Percentiles rank a stretch among this genome's conserved stretches.
These are phyloP conservation scores for Mycalesis mineus DNA, from an alignment of 2,888 invertebrate genomes.

Conservation along the genomic window DNA sequence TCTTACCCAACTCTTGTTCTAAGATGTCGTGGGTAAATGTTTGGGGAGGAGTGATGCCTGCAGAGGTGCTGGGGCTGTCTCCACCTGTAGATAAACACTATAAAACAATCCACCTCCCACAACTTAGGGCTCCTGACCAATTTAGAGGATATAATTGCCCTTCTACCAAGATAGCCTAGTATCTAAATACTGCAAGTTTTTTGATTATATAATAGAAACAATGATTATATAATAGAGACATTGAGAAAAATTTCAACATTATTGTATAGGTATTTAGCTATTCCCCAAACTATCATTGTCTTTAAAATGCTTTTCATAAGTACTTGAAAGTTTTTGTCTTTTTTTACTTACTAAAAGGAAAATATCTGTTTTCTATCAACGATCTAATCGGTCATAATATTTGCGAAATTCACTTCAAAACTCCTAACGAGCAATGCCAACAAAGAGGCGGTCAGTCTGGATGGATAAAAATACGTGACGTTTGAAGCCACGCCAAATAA, in stretches of 20 bases:
- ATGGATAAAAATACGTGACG: slow-evolving; percentile 57
- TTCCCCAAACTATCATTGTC: too few species aligned
- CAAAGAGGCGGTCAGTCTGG: slow-evolving; percentile 34
- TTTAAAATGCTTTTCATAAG: too few species aligned
- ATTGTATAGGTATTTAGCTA: too few species aligned
- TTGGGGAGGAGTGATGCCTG: slow-evolving; percentile 44
- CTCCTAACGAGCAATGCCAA: slow-evolving; percentile 36
- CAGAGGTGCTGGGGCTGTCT: slow-evolving; percentile 56
- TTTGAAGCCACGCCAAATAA: slow-evolving; percentile 65
- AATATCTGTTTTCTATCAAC: not conserved
- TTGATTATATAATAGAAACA: too few species aligned
- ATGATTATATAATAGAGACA: too few species aligned
- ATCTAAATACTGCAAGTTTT: too few species aligned
- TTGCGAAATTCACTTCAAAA: slow-evolving; percentile 32
- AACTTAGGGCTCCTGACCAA: not conserved
- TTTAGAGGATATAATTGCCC: too few species aligned
- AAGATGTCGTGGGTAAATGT: slow-evolving; percentile 50
- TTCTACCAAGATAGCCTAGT: too few species aligned
- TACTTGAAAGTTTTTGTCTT: not conserved
- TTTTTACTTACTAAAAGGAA: not conserved
- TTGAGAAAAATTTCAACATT: too few species aligned
- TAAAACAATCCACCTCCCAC: slow-evolving; percentile 19
- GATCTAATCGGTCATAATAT: not conserved
- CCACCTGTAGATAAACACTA: slow-evolving; percentile 54
- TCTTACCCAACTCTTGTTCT: slow-evolving; percentile 70